Percentiles rank a stretch among this genome's conserved stretches.
phyloP scores from a whole-genome alignment of 2,888 invertebrate genomes.

The Parnassius glacialis region DNA sequence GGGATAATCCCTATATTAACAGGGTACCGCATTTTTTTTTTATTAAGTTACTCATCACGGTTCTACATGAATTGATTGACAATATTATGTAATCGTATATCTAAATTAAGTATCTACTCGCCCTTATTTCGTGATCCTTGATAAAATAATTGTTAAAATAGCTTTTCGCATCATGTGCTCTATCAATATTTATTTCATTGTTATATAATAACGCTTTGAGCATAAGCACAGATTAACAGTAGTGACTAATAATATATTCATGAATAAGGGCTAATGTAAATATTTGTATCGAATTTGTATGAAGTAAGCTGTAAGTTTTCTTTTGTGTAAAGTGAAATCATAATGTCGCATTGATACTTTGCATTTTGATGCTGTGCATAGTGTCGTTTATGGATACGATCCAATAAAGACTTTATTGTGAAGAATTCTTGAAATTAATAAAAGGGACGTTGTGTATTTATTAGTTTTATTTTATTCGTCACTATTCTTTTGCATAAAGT shows the following conservation, averaged over 20 bases:
- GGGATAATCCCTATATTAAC: slow-evolving; percentile 48
- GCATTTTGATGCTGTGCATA: slow-evolving; percentile 69
- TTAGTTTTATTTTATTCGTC: slow-evolving; percentile 42
- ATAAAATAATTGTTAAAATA: slow-evolving; percentile 1
- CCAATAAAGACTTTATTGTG: slow-evolving; percentile 77
- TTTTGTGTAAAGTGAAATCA: slow-evolving; percentile 48
- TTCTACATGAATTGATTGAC: slow-evolving; percentile 60
- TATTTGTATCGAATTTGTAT: slow-evolving; percentile 57
- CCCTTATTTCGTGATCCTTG: slow-evolving; percentile 49
- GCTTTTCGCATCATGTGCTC: slow-evolving; percentile 4
- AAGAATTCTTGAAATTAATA: slow-evolving; percentile 71
- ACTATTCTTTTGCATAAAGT: too few relatives aligned
- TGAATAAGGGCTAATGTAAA: slow-evolving; percentile 62
- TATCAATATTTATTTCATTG: slow-evolving; percentile 12
- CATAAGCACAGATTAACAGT: slow-evolving; percentile 6
- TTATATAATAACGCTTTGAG: slow-evolving; percentile 22
- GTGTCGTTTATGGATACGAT: slow-evolving; percentile 78
- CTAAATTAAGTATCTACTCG: slow-evolving; percentile 36
- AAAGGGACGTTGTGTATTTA: slow-evolving; percentile 70
- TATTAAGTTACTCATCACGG: slow-evolving; percentile 38
- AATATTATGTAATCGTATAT: slow-evolving; percentile 52
- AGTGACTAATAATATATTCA: slow-evolving; percentile 30
- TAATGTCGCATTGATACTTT: slow-evolving; percentile 32
- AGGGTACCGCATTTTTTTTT: slow-evolving; percentile 58
- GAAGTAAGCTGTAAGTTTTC: slow-evolving; percentile 48